phyloP scores from a whole-genome alignment of 2,113 vertebrate genomes.

The Polypterus bichir region DNA sequence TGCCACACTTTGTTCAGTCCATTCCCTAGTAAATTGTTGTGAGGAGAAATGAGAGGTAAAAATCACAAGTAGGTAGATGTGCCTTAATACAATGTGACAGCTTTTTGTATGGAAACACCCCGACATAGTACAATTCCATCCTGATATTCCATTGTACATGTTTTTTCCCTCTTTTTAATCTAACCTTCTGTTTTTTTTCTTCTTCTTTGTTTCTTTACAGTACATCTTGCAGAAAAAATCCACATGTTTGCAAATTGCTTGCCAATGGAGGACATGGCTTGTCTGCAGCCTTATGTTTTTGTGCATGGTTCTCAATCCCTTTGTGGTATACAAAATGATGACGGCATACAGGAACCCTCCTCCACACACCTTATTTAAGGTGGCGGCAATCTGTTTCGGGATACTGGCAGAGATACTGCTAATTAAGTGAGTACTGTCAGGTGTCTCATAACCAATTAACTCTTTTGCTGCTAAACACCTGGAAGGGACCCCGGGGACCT shows the following conservation, averaged over 20 bases:
- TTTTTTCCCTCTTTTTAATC: neutral
- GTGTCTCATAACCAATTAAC: slow-evolving; percentile 1
- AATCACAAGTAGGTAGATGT: too few relatives aligned
- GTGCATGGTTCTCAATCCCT: slow-evolving; percentile 26
- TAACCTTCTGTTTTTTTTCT: slow-evolving; percentile 12
- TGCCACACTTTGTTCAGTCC: too few relatives aligned
- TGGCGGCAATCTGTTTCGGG: slow-evolving; percentile 34
- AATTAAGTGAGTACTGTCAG: slow-evolving; percentile 31
- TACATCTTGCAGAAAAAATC: slow-evolving; percentile 38
- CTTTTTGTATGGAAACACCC: too few relatives aligned
- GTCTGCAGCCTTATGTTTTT: neutral
- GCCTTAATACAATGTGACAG: too few relatives aligned
- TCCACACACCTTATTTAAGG: slow-evolving; percentile 24
- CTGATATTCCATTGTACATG: too few relatives aligned
- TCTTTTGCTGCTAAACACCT: slow-evolving; percentile 19
- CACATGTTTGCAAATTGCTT: slow-evolving; percentile 27
- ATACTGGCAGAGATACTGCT: slow-evolving; percentile 31
- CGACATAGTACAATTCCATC: too few relatives aligned
- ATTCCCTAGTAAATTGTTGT: too few relatives aligned
- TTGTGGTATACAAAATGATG: slow-evolving; percentile 29
- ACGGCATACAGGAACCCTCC: slow-evolving; percentile 27
- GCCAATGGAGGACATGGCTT: slow-evolving; percentile 31
- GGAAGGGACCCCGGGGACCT: slow-evolving; percentile 31
- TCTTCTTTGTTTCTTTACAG: slow-evolving; percentile 19
- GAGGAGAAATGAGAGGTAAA: too few relatives aligned